phyloP scores from a whole-genome alignment of 2,888 invertebrate species.

The Polyploca ridens region DNA sequence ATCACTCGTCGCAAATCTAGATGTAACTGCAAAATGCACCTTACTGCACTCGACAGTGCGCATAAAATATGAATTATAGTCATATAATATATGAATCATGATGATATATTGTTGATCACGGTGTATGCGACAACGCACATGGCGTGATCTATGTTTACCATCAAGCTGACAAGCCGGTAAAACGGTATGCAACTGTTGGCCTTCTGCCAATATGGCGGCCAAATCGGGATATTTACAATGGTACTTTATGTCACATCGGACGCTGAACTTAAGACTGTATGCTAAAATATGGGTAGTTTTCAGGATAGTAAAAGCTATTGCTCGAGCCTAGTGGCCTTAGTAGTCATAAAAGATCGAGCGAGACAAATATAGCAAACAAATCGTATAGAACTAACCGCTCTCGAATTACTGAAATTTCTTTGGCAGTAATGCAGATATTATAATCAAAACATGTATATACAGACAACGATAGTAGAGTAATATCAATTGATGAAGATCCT shows the following conservation, averaged over 20 bases:
- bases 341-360: neutral
- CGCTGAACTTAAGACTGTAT: constrained; percentile 43
- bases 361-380: neutral
- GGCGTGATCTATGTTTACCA: constrained; percentile 60
- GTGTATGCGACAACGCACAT: constrained; percentile 50
- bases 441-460: no score
- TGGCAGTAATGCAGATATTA: no score
- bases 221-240: constrained; percentile 67
- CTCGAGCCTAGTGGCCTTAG: neutral
- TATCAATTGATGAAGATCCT: no score
- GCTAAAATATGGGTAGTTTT: no score
- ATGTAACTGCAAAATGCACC: neutral
- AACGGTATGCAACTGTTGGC: constrained; percentile 60
- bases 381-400: no score
- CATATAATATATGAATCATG: neutral
- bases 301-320: neutral
- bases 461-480: no score
- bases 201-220: constrained; percentile 56
- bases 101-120: constrained; percentile 21
- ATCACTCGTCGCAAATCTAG: neutral
- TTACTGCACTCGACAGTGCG: neutral
- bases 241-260: constrained; percentile 40
- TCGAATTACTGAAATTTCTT: no score
- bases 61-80: neutral
- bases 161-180: constrained; percentile 29